A percentile compares a stretch with the other conserved stretches of the same genome.
These are phyloP conservation scores for Andrena cerasifolii DNA, from an alignment of 1,140 invertebrate genomes.

Conservation along the genomic window DNA sequence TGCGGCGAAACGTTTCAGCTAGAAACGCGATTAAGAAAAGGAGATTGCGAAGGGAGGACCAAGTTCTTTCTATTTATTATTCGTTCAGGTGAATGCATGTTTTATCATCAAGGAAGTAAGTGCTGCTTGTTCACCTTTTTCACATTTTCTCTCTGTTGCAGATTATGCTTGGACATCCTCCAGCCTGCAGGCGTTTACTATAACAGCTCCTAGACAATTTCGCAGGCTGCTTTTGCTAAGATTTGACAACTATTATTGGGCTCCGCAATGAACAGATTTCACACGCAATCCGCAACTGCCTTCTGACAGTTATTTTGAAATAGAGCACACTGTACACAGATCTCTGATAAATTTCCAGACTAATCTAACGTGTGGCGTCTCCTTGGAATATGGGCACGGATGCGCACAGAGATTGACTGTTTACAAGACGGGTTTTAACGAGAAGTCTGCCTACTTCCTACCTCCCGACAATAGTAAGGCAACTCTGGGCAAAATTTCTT, in stretches of 20 bases:
- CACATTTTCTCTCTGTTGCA: background rate
- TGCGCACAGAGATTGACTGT: background rate
- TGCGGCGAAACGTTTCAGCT: too few species aligned
- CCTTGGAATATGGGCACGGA: background rate
- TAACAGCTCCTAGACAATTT: background rate
- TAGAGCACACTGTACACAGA: slow-evolving; percentile 47
- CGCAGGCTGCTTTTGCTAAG: background rate
- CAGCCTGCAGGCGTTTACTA: background rate
- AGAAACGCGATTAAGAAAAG: too few species aligned
- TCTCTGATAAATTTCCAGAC: background rate
- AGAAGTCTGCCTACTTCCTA: slow-evolving; percentile 60
- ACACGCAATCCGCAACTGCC: slow-evolving; percentile 61
- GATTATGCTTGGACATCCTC: background rate
- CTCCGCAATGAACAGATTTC: slow-evolving; percentile 77
- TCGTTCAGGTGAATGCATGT: too few species aligned
- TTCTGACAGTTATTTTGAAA: slow-evolving; percentile 69
- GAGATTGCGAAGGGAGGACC: too few species aligned
- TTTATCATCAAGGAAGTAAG: too few species aligned
- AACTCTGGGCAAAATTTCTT: slow-evolving; percentile 46
- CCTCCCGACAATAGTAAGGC: slow-evolving; percentile 60
- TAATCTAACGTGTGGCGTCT: background rate
- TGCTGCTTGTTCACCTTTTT: background rate
- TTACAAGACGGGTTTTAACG: slow-evolving; percentile 14
- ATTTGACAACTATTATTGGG: slow-evolving; percentile 69
- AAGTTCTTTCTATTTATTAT: too few species aligned